Conservation (phyloP, 2,113 vertebrate genomes). For the Camarhynchus parvulus region DNA sequence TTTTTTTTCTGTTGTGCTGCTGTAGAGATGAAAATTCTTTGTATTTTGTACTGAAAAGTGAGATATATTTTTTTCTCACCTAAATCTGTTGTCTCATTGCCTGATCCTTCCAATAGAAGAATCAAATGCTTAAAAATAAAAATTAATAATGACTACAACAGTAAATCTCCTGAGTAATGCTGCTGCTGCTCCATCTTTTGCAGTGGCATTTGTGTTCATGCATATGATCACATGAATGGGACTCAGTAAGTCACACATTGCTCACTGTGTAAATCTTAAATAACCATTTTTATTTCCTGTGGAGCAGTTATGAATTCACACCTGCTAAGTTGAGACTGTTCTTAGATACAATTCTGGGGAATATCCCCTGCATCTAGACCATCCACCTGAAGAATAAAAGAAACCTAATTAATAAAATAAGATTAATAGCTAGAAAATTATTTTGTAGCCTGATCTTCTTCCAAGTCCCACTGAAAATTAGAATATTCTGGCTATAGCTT, state of each 20-base stretch:
- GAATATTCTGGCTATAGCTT: neutral
- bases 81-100: neutral
- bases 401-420: neutral
- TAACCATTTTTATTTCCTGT: neutral
- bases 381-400: neutral
- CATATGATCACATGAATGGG: neutral
- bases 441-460: neutral
- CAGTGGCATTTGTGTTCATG: neutral
- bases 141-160: neutral
- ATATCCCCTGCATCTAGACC: neutral
- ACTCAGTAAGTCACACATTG: neutral
- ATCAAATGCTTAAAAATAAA: neutral
- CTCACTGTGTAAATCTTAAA: neutral
- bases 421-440: neutral
- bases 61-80: neutral
- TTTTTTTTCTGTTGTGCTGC: neutral
- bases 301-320: neutral
- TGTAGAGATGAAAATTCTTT: neutral
- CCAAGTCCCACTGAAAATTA: neutral
- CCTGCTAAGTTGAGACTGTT: neutral
- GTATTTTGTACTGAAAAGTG: neutral
- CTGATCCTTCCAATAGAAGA: rapidly evolving
- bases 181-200: neutral
- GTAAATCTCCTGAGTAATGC: neutral
- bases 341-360: neutral